phyloP scores from a whole-genome alignment of 2,888 invertebrate genomes.

The Barypeithes pellucidus region DNA sequence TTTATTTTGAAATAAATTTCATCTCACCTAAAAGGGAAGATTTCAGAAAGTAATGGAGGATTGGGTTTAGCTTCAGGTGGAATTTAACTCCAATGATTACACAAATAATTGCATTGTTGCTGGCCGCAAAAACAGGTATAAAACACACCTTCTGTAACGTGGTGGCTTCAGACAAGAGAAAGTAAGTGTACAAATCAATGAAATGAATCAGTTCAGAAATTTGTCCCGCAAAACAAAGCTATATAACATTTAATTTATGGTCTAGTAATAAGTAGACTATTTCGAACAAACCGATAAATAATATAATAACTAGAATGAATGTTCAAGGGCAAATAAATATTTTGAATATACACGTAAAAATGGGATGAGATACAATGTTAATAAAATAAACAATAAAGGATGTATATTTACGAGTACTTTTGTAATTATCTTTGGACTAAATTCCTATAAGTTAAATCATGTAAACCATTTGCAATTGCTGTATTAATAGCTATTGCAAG shows the following conservation, averaged over 20 bases:
- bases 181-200: constrained; percentile 20
- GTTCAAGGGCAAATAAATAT: constrained; percentile 15
- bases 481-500: too few relatives aligned
- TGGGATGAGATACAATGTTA: background rate
- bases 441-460: too few relatives aligned
- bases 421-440: too few relatives aligned
- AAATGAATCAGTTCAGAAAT: constrained; percentile 33
- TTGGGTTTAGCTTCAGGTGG: constrained; percentile 4
- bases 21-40: background rate
- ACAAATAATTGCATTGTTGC: constrained; percentile 14
- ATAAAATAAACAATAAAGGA: background rate
- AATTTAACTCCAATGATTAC: constrained; percentile 22
- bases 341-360: constrained; percentile 3
- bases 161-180: constrained; percentile 26
- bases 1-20: too few relatives aligned
- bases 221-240: constrained; percentile 19
- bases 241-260: constrained; percentile 3
- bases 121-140: constrained; percentile 21
- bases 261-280: constrained; percentile 11
- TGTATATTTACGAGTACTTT: background rate
- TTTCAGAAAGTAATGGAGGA: background rate
- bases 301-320: constrained; percentile 1
- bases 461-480: too few relatives aligned
- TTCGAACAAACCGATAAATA: background rate
- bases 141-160: constrained; percentile 30